Base-by-base conservation (phyloP, 1,140 invertebrate genomes). In the Musca domestica region DNA sequence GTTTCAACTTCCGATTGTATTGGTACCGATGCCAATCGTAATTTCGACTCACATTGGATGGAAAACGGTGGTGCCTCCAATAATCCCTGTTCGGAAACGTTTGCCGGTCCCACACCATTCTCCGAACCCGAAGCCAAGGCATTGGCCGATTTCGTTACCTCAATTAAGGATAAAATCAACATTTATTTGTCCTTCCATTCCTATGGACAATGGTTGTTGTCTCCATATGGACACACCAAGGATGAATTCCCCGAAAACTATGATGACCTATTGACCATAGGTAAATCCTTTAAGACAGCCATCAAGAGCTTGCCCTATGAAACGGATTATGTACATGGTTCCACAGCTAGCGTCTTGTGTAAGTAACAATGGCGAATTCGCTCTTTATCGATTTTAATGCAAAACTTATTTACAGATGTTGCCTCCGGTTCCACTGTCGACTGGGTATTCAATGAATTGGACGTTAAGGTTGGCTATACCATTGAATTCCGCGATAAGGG, bases 111-210 rank as follows among this genome's bases (percentile, higher is more conserved):
- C 0, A 78, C 80, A 10, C 82, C 91, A 0, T 92, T 92, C 72
- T 94, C 92, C 0, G 94, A 95, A 81, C 83, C 85, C 0, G 94
- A 95, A 81, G 87, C 89, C 0, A 82, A 80, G 48, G 84, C 87
- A 3, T 74, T 93, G 1, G 82, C 86, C 0, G 78, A 87, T 4
- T 88, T 85, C 54, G 74, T 91, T 10, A 75, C 81, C n/a, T 72
- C 75, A 0, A 83, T 87, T 47, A 76, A 75, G 15, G 70, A 79
- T 6, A 61, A 80, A 4, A 81, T 86, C 2, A 82, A 81, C 3
- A 67, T 87, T 15, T 89, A 87, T 70, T 70, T 89, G 12, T 85
- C 86, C 1, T 83, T 88, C 63, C 86, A 87, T 70, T 85, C 84
- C 0, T 85, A 83, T 47, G 75, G 84, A 10, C 84, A 86, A 67